A percentile compares a stretch with the other conserved stretches of the same genome.
phyloP scores from a whole-genome alignment of 1,140 invertebrate genomes.

The Yoshiicerus persimilis region DNA sequence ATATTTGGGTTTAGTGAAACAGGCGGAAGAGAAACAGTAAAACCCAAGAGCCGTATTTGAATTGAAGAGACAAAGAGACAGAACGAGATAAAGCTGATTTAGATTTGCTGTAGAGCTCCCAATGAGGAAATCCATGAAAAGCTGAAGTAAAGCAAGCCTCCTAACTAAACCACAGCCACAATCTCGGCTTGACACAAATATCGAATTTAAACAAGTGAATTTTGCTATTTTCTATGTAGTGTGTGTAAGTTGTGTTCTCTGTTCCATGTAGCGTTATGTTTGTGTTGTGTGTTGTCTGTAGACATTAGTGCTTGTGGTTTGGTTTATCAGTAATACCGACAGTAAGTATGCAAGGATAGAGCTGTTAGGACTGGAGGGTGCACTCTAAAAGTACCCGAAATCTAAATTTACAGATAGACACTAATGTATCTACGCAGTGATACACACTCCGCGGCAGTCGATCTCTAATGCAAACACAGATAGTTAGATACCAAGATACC shows the following conservation, averaged over 20 bases:
- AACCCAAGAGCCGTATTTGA: background rate
- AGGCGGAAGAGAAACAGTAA: background rate
- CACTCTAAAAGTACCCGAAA: background rate
- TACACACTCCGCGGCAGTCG: background rate
- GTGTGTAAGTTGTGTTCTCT: background rate
- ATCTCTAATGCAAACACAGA: background rate
- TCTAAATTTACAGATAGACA: background rate
- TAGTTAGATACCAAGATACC: background rate
- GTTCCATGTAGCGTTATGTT: background rate
- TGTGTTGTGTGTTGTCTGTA: background rate
- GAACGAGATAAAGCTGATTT: conserved; percentile 2
- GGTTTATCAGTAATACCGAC: too few species aligned
- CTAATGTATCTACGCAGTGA: background rate
- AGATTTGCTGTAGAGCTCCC: background rate
- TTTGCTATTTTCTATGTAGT: background rate
- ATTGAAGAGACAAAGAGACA: background rate
- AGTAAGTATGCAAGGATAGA: background rate
- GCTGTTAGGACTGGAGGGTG: background rate
- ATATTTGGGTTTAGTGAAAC: background rate
- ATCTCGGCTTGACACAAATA: background rate
- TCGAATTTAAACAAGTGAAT: conserved; percentile 16
- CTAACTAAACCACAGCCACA: background rate
- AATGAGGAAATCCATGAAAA: background rate
- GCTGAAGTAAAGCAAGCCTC: background rate
- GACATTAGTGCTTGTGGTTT: background rate